phyloP scores from a whole-genome alignment of 2,888 invertebrate genomes.

The Pollenia griseotomentosa region DNA sequence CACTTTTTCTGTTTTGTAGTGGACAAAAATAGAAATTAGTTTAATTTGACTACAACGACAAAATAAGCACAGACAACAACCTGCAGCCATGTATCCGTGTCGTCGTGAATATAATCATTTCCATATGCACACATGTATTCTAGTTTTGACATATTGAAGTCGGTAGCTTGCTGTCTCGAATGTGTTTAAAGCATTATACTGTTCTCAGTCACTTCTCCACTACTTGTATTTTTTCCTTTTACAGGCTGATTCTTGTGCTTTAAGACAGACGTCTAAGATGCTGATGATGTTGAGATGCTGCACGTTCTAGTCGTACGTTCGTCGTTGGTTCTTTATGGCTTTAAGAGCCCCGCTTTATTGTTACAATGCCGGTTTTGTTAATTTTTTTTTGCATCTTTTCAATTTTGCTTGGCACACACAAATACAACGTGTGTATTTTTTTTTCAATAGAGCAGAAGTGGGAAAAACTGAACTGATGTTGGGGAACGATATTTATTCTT shows the following conservation, averaged over 20 bases:
- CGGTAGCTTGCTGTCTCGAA: too few species aligned
- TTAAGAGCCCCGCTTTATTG: conserved; percentile 67
- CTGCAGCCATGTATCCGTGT: too few species aligned
- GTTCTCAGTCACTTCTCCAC: conserved; percentile 52
- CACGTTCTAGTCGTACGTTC: conserved; percentile 67
- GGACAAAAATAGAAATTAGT: too few species aligned
- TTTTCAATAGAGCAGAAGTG: conserved; percentile 50
- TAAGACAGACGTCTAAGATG: conserved; percentile 38
- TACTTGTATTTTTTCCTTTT: conserved; percentile 52
- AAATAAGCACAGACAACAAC: too few species aligned
- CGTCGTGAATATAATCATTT: too few species aligned
- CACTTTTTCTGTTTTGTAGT: too few species aligned
- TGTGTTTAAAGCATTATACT: conserved; percentile 56
- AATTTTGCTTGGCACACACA: conserved; percentile 62
- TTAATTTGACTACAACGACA: too few species aligned
- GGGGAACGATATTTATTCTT: conserved; percentile 58
- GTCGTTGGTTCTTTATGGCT: conserved; percentile 58
- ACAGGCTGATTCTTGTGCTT: conserved; percentile 38
- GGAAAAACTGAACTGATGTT: conserved; percentile 54
- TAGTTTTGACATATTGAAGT: too few species aligned
- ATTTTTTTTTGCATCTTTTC: conserved; percentile 52
- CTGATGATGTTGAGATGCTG: conserved; percentile 63
- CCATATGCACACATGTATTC: too few species aligned
- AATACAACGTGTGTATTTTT: conserved; percentile 46
- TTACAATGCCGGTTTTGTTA: conserved; percentile 72